These are phyloP conservation scores for Magallana gigas DNA, from an alignment of 1,140 invertebrate species.

Conservation along the genomic window DNA sequence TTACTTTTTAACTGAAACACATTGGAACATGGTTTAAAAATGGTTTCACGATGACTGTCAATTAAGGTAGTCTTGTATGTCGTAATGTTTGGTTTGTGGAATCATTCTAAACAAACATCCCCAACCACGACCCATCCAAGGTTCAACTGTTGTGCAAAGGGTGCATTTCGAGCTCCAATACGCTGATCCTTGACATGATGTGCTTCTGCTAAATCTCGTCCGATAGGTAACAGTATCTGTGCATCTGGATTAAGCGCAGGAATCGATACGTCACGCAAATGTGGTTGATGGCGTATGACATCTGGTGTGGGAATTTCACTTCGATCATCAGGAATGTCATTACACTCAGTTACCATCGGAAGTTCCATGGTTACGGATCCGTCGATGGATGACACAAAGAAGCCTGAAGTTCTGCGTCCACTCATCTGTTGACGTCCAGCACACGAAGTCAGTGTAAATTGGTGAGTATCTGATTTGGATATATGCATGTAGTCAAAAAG, in stretches of 20 bases:
- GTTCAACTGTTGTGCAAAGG: conserved; percentile 48
- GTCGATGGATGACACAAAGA: conserved; percentile 38
- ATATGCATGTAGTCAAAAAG: conserved; percentile 42
- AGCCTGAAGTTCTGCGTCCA: conserved; percentile 19
- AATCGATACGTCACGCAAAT: background rate
- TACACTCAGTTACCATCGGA: background rate
- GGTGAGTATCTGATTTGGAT: background rate
- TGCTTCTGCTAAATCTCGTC: conserved; percentile 6
- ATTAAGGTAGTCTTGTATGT: background rate
- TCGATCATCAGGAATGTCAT: no score
- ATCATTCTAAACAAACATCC: conserved; percentile 41
- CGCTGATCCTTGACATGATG: conserved; percentile 27
- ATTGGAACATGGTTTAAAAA: background rate
- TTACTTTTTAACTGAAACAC: background rate
- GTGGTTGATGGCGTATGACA: background rate
- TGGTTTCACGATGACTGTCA: background rate
- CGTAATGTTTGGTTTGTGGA: conserved; percentile 18
- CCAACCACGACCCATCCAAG: conserved; percentile 55
- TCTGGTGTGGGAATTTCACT: no score
- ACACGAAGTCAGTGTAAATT: conserved; percentile 44
- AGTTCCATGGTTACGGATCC: background rate
- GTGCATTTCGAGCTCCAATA: conserved; percentile 38
- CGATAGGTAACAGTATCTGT: conserved; percentile 1
- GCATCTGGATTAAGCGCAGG: background rate
- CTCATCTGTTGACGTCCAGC: conserved; percentile 14